A percentile compares a stretch with the other conserved stretches of the same genome.
Conservation (phyloP, 2,888 invertebrate genomes). For the Protodeltote pygarga region DNA sequence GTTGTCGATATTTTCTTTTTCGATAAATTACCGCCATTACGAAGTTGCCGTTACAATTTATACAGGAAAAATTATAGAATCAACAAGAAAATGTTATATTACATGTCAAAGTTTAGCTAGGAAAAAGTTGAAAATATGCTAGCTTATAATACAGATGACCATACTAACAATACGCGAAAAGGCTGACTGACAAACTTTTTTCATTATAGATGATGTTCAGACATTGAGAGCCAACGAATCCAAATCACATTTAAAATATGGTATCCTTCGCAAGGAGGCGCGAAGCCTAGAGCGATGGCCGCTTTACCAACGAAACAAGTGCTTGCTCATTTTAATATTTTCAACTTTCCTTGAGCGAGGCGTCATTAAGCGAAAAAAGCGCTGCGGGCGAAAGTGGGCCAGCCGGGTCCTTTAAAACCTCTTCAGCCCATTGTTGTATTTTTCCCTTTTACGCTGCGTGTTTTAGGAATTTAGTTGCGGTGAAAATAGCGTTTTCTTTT, state of each 20-base stretch:
- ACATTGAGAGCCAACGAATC: constrained; percentile 41
- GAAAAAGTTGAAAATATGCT: constrained; percentile 24
- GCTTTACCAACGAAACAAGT: constrained; percentile 81
- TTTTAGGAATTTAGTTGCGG: constrained; percentile 44
- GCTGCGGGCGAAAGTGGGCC: constrained; percentile 74
- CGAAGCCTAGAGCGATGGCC: constrained; percentile 75
- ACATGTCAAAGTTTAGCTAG: constrained; percentile 12
- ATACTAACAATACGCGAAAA: constrained; percentile 37
- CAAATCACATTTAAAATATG: constrained; percentile 48
- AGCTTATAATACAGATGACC: constrained; percentile 23
- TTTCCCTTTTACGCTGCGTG: constrained; percentile 58
- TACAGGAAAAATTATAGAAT: constrained; percentile 1
- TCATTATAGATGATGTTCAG: no score
- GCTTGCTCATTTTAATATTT: constrained; percentile 86
- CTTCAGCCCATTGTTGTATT: constrained; percentile 78
- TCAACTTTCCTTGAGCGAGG: constrained; percentile 73
- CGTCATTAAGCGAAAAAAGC: constrained; percentile 82
- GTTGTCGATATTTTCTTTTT: constrained; percentile 6
- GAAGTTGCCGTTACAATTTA: background rate
- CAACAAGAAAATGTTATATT: no score
- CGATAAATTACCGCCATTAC: background rate
- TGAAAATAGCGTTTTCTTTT: constrained; percentile 45
- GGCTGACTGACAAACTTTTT: constrained; percentile 48
- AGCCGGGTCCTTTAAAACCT: constrained; percentile 73
- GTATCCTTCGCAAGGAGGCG: constrained; percentile 63